phyloP scores from a whole-genome alignment of 1,140 invertebrate genomes.

The Aphelinus atriplicis region DNA sequence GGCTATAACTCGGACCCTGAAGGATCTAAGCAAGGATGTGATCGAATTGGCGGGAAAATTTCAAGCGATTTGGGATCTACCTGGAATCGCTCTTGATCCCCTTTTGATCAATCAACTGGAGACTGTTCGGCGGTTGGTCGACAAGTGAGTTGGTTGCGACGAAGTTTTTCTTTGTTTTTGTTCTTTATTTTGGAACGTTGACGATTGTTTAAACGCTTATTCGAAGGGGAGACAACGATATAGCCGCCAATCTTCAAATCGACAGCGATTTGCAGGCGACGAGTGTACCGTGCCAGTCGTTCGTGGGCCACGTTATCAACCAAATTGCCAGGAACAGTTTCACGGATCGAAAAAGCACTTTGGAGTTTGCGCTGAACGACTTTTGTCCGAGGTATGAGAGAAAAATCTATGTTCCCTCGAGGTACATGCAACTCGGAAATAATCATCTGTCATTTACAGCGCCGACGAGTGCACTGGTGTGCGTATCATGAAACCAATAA shows the following conservation, averaged over 20 bases:
- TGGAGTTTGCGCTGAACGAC: slow-evolving; percentile 32
- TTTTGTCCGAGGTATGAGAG: slow-evolving; percentile 49
- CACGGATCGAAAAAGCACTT: slow-evolving; percentile 27
- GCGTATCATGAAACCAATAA: slow-evolving; percentile 10
- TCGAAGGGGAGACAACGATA: background rate
- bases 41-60: slow-evolving; percentile 53
- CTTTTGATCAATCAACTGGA: slow-evolving; percentile 14
- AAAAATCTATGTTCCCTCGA: no score
- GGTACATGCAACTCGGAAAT: no score
- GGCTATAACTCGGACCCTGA: background rate
- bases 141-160: background rate
- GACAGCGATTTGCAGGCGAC: slow-evolving; percentile 49
- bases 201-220: background rate
- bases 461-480: slow-evolving; percentile 9
- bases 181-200: background rate
- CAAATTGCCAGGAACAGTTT: slow-evolving; percentile 44
- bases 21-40: slow-evolving; percentile 39
- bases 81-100: slow-evolving; percentile 51
- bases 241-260: slow-evolving; percentile 42
- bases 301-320: slow-evolving; percentile 48
- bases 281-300: slow-evolving; percentile 52
- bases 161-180: background rate
- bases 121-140: background rate
- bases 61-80: slow-evolving; percentile 52
- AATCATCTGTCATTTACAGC: slow-evolving; percentile 4